Conservation (phyloP, 2,888 invertebrate genomes). For the Venusia cambrica region DNA sequence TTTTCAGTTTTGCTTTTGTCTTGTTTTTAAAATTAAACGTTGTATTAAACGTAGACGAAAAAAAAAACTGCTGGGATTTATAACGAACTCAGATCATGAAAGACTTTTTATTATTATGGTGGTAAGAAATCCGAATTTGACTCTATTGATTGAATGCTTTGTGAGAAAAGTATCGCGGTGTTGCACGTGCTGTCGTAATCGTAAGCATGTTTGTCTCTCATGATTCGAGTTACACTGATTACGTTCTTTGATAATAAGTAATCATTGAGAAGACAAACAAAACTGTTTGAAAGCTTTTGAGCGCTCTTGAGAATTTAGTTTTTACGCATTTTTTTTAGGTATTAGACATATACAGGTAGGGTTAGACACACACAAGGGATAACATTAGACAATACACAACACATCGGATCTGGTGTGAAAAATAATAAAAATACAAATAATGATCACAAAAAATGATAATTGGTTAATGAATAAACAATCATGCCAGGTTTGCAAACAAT, state of each 20-base stretch:
- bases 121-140: conserved; percentile 9
- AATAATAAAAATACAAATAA: conserved; percentile 58
- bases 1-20: conserved; percentile 78
- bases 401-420: conserved; percentile 82
- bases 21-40: conserved; percentile 56
- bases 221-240: conserved; percentile 59
- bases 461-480: conserved; percentile 65
- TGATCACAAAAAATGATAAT: conserved; percentile 44
- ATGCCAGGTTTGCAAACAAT: conserved; percentile 74
- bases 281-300: conserved; percentile 74
- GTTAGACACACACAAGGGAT: conserved; percentile 94
- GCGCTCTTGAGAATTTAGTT: conserved; percentile 60
- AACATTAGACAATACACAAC: conserved; percentile 95
- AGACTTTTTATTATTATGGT: conserved; percentile 40
- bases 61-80: conserved; percentile 47
- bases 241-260: conserved; percentile 46
- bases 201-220: conserved; percentile 50
- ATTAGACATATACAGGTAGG: conserved; percentile 81
- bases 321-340: conserved; percentile 66
- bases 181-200: conserved; percentile 24
- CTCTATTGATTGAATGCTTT: conserved; percentile 6
- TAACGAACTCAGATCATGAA: conserved; percentile 66
- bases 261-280: conserved; percentile 70
- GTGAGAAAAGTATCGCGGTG: conserved; percentile 12
- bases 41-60: conserved; percentile 48